Conservation (phyloP, 2,888 invertebrate species). For the Melolontha melolontha region DNA sequence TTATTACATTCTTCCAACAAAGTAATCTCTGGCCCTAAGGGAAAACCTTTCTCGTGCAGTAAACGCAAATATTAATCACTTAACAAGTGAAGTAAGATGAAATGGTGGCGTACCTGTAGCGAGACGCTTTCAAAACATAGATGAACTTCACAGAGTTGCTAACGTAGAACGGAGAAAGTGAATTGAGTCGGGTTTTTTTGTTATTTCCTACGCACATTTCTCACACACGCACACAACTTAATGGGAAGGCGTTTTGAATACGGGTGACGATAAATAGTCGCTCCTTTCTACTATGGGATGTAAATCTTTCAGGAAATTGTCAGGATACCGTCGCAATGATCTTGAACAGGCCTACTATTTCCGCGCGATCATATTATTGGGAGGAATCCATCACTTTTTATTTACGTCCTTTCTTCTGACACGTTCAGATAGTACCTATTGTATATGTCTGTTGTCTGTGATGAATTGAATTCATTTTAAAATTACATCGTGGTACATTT, state of each 20-base stretch:
- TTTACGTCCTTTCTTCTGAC: constrained; percentile 7
- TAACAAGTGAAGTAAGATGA: neutral
- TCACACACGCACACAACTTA: neutral
- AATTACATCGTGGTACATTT: neutral
- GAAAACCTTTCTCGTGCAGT: neutral
- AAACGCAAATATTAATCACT: constrained; percentile 17
- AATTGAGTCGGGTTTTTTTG: constrained; percentile 15
- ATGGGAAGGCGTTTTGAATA: constrained; percentile 9
- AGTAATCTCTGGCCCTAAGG: neutral
- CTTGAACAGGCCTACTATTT: neutral
- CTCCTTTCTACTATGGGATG: constrained; percentile 6
- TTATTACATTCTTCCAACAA: neutral
- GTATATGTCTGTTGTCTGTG: constrained; percentile 2
- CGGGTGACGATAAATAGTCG: constrained; percentile 14
- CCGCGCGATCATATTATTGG: constrained; percentile 13
- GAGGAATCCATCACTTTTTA: constrained; percentile 12
- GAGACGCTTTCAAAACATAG: neutral
- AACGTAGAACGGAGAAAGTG: constrained; percentile 1
- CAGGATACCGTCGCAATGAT: neutral
- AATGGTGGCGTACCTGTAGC: neutral
- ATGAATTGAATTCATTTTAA: neutral
- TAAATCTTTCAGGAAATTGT: constrained; percentile 21
- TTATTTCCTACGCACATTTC: constrained; percentile 1
- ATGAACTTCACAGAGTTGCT: too few relatives aligned
- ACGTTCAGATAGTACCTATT: constrained; percentile 6